Percentiles rank a stretch among this genome's conserved stretches.
Evolutionary conservation across 2,113 vertebrate genomes (phyloP).

Genomic region (Apistogramma diplotaenia): DNA sequence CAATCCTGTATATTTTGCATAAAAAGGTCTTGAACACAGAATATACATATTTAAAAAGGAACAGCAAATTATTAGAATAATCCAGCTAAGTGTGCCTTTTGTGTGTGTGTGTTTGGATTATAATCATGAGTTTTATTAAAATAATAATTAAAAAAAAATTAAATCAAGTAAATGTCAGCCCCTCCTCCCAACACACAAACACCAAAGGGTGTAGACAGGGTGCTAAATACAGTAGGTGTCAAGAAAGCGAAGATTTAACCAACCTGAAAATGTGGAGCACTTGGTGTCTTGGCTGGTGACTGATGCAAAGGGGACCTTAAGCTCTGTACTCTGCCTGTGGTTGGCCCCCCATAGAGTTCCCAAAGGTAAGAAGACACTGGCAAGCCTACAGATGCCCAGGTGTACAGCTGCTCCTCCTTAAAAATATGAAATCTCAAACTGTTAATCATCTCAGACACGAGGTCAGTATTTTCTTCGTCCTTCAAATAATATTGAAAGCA

Average conservation of each 20-base stretch:
- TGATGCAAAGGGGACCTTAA: slow-evolving; percentile 41
- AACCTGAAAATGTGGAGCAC: slow-evolving; percentile 47
- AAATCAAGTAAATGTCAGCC: neutral
- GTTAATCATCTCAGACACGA: neutral
- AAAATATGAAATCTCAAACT: neutral
- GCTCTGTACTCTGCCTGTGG: slow-evolving; percentile 20
- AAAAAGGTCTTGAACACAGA: neutral
- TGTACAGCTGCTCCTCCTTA: slow-evolving; percentile 72
- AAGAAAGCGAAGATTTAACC: neutral
- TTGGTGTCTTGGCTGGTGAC: slow-evolving; percentile 21
- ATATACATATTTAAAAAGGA: neutral
- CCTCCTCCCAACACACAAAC: neutral
- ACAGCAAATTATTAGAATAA: neutral
- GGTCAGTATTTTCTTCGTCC: neutral
- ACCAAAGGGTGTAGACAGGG: neutral
- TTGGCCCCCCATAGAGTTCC: slow-evolving; percentile 60
- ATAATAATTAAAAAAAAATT: neutral
- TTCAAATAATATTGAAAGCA: too few species aligned
- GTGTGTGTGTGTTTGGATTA: neutral
- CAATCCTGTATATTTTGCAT: neutral
- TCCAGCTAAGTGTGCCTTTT: neutral
- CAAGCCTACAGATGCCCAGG: slow-evolving; percentile 65
- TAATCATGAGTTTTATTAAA: neutral
- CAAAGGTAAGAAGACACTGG: slow-evolving; percentile 65
- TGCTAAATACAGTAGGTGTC: neutral